phyloP scores from a whole-genome alignment of 2,888 invertebrate species.

The Myopa testacea region DNA sequence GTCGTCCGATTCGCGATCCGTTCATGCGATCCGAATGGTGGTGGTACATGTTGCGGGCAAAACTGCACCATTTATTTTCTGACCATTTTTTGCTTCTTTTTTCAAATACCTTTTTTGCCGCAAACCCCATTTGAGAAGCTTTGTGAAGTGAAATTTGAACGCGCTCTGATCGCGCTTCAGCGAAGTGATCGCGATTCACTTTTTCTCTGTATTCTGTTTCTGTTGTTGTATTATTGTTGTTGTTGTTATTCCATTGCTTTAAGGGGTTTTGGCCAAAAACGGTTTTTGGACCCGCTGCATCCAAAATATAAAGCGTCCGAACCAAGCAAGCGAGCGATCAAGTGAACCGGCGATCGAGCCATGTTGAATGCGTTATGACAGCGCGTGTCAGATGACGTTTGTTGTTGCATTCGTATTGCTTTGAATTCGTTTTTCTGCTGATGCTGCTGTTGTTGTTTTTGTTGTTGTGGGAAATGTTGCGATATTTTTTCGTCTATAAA shows the following conservation, averaged over 20 bases:
- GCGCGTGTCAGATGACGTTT: constrained; percentile 12
- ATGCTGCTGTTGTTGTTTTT: not conserved
- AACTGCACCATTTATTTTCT: not conserved
- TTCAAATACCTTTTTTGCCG: not conserved
- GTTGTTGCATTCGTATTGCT: constrained; percentile 26
- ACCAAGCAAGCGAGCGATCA: not conserved
- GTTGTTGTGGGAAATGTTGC: constrained; percentile 21
- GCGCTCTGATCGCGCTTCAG: not conserved
- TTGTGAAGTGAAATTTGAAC: constrained; percentile 6
- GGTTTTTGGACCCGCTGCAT: not conserved
- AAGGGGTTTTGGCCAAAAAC: not conserved
- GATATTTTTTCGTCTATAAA: not conserved
- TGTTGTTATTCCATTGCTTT: not conserved
- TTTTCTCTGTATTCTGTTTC: not conserved
- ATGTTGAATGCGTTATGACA: constrained; percentile 31
- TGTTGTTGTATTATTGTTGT: not conserved
- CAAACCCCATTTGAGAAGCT: not conserved
- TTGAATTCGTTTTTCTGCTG: not conserved
- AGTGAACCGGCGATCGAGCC: not conserved
- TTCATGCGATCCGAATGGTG: not conserved
- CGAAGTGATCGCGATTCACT: not conserved
- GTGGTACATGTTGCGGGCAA: not conserved
- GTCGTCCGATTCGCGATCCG: not conserved
- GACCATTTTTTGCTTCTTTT: not conserved
- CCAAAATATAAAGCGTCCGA: not conserved